phyloP scores from a whole-genome alignment of 2,113 vertebrate genomes.

The Carettochelys insculpta region DNA sequence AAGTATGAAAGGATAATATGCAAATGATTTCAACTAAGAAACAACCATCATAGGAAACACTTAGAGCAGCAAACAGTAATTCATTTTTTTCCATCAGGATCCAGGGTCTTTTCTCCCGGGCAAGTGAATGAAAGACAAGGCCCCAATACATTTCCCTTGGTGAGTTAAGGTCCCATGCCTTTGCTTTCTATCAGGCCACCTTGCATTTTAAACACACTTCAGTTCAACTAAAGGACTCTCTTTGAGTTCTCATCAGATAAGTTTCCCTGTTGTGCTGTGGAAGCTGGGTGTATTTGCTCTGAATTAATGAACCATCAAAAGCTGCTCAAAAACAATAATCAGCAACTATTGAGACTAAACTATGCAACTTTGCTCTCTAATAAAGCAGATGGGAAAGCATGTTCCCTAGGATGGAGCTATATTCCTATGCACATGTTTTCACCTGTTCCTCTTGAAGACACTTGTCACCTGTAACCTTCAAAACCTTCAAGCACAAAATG shows the following conservation, averaged over 20 bases:
- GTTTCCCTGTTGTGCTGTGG: background rate
- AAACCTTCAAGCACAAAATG: background rate
- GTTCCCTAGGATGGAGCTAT: too few relatives aligned
- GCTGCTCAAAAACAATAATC: background rate
- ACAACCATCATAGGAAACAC: background rate
- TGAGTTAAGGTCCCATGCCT: too few relatives aligned
- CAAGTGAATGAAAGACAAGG: background rate
- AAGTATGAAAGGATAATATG: background rate
- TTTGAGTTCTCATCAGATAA: background rate
- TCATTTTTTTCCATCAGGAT: background rate
- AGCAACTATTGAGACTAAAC: background rate
- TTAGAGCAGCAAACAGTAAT: background rate
- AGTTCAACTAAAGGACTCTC: background rate
- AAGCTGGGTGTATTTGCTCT: background rate
- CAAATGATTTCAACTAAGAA: background rate
- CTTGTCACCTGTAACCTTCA: background rate
- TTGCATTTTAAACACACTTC: background rate
- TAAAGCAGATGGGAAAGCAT: background rate
- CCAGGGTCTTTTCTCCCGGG: background rate
- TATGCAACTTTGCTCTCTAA: background rate
- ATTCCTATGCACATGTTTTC: background rate
- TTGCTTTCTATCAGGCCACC: background rate
- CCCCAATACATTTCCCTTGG: background rate
- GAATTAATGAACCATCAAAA: background rate
- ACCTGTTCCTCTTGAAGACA: background rate